Base-by-base conservation (phyloP, 2,888 invertebrate genomes). In the Drosophila quasianomalipes region DNA sequence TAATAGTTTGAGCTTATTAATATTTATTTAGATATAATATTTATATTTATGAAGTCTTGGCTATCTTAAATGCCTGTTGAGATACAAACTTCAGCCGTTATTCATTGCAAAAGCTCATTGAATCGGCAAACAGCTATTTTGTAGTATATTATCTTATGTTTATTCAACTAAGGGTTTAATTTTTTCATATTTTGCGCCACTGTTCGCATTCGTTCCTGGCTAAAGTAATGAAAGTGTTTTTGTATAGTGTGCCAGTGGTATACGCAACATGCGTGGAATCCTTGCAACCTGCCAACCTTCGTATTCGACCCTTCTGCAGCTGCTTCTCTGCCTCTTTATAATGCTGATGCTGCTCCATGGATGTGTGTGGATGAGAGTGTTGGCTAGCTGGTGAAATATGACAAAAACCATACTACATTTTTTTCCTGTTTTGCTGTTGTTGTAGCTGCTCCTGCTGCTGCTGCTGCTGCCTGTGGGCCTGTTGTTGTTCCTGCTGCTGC, bases 151-250 rank as follows among this genome's bases (percentile, higher is more conserved):
- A 47, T 47, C 26, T 16, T 16, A 47, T 47, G 16, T 26, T 16
- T 26, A 16, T 47, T 47, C 7, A 22, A 9, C 2, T 16, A 7
- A 22, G 14, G 6, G 28, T 19, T 30, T 26, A 5, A 12, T 37
- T 12, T 26, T 37, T 16, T 9, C 4, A 35, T 37, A 37, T 9
- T 2, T 4, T 35, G 47, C 10, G 3, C 55, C 79, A 83, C 81
- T 59, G 83, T 83, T 26, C 63, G 47, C 68, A 41, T 30, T 33
- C 28, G 47, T 63, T 67, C 74, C 28, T 47, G 47, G 76, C 68
- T 68, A 73, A 75, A 71, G 85, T 76, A 88, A 88, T 88, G 91
- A 91, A 88, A 87, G 86, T 90, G 86, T 91, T 87, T 89, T 87
- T 90, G 73, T 91, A 72, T 85, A 80, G 81, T 76, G 66, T 71